Base-by-base conservation (phyloP, 2,797 vertebrate species). In the Ceryle rudis region DNA sequence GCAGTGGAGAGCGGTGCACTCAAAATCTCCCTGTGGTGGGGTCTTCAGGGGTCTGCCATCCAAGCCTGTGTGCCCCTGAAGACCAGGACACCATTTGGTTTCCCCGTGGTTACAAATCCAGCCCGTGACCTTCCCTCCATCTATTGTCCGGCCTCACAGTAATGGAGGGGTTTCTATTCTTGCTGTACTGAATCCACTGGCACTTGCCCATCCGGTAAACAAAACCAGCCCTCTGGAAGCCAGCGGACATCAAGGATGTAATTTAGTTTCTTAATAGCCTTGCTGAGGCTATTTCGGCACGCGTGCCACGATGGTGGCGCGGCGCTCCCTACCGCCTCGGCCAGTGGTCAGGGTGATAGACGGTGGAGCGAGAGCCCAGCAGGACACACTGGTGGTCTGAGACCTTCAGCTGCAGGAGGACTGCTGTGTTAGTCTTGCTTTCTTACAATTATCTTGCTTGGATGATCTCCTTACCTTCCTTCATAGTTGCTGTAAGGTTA, bases 111-210 rank as follows among this genome's bases (percentile, higher is more conserved):
- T 65, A 62, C 86, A 95, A 86, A 87, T 87, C 89, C 54, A 87
- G 92, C 81, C 95, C 8, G 1, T 94, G 96, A 97, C 94, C 97
- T 97, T 90, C 83, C 81, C 73, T 86, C 79, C 94, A 96, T 97
- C 96, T 91, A 78, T 73, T 19, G 25, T 78, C 91, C 69, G 11
- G 90, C 94, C 91, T 95, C 25, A 29, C 55, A 78, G 93, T 97
- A 98, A 97, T 96, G 90, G 94, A 97, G 62, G 93, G 97, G 93
- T 98, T 96, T 96, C 97, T 98, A 97, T 98, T 98, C 97, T 97
- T 97, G 95, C 96, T 73, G 93, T 95, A 66, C 74, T 88, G 93
- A 96, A 93, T 96, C 94, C 95, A 93, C 94, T 97, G 97, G 96
- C 92, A 65, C 77, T 90, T 90, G 47, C 94, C 93, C 95, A 97